A percentile compares a stretch with the other conserved stretches of the same genome.
Conservation (phyloP, 2,797 vertebrate genomes). For the Tamandua tetradactyla region DNA sequence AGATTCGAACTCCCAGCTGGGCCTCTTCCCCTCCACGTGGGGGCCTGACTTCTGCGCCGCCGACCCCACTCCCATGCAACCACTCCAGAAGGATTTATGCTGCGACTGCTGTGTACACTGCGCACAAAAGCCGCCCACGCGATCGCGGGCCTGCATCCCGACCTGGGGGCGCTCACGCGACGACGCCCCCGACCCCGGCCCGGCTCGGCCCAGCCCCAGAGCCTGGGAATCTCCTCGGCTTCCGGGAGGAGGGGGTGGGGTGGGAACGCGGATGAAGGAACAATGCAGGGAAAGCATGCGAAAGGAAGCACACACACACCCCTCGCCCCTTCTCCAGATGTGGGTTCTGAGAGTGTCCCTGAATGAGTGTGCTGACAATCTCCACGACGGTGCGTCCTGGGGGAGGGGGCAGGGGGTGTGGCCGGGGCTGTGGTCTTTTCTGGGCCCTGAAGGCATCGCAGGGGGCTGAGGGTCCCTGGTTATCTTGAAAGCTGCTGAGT, state of each 20-base stretch:
- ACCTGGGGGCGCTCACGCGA: background rate
- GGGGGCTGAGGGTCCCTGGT: background rate
- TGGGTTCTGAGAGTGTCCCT: background rate
- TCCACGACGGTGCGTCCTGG: background rate
- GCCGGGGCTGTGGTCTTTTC: too few relatives aligned
- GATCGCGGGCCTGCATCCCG: background rate
- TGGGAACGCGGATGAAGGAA: background rate
- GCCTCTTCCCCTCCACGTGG: background rate
- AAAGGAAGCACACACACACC: background rate
- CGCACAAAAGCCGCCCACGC: background rate
- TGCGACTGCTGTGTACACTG: background rate
- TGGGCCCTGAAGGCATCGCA: background rate
- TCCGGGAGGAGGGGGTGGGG: background rate
- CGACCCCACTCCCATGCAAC: background rate
- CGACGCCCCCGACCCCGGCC: background rate
- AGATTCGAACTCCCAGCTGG: background rate
- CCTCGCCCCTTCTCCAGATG: background rate
- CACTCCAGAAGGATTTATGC: background rate
- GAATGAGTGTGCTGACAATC: background rate
- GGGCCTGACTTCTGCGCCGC: background rate
- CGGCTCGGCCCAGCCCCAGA: background rate
- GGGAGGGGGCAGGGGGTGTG: background rate
- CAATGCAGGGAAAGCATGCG: background rate
- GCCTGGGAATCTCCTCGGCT: conserved; percentile 48
- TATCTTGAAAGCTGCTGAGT: background rate